Evolutionary conservation across 2,797 vertebrate species (phyloP).

Genomic region (Typhlichthys eigenmanni): DNA sequence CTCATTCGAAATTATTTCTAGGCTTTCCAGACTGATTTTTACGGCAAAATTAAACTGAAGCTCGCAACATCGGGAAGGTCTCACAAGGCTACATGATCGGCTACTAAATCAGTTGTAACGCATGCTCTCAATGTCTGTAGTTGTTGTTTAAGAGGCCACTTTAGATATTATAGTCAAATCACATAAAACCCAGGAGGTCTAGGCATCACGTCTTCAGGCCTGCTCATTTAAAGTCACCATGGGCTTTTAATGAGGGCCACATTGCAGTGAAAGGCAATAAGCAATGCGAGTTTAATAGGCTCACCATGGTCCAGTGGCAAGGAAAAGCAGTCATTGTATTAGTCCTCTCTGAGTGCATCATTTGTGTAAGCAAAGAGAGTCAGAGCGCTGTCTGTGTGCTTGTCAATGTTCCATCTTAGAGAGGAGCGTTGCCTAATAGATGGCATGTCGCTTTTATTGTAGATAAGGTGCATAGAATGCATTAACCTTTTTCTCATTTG

Average conservation of each 20-base stretch:
- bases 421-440: slow-evolving; percentile 18
- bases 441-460: slow-evolving; percentile 46
- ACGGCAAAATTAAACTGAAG: too few species aligned
- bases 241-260: slow-evolving; percentile 62
- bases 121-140: slow-evolving; percentile 48
- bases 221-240: slow-evolving; percentile 56
- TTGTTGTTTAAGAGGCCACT: slow-evolving; percentile 47
- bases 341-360: slow-evolving; percentile 49
- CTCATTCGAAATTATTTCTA: too few species aligned
- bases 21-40: too few species aligned
- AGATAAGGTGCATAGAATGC: slow-evolving; percentile 68
- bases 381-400: slow-evolving; percentile 31
- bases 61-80: too few species aligned
- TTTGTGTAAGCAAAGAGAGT: slow-evolving; percentile 47
- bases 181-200: slow-evolving; percentile 46
- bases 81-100: too few species aligned
- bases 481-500: slow-evolving; percentile 75
- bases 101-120: slow-evolving; percentile 45
- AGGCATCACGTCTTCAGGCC: slow-evolving; percentile 45
- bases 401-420: slow-evolving; percentile 38
- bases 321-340: slow-evolving; percentile 54
- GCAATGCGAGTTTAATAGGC: slow-evolving; percentile 67
- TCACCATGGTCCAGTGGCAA: slow-evolving; percentile 64
- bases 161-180: slow-evolving; percentile 55
- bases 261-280: slow-evolving; percentile 44